phyloP scores from a whole-genome alignment of 1,140 invertebrate species.

The Trichogramma pretiosum region DNA sequence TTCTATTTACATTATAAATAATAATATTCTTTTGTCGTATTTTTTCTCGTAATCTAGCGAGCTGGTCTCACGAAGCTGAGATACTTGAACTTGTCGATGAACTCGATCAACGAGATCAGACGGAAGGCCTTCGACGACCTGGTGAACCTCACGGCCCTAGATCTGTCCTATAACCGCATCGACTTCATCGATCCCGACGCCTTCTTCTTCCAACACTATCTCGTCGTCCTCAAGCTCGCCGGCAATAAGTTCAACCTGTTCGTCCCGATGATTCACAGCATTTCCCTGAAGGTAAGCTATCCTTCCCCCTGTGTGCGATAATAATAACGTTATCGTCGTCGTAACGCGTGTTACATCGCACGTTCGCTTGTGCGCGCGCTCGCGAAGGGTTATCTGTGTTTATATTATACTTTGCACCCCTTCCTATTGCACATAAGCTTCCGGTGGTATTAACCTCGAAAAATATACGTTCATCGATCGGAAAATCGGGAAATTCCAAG shows the following conservation, averaged over 20 bases:
- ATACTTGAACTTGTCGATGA: conserved; percentile 36
- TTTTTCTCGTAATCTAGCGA: too few species aligned
- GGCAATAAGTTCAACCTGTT: conserved; percentile 34
- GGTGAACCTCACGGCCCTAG: conserved; percentile 29
- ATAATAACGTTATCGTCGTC: too few species aligned
- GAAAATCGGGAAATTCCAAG: too few species aligned
- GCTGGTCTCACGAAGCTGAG: conserved; percentile 29
- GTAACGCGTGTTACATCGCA: too few species aligned
- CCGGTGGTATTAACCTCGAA: too few species aligned
- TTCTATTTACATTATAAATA: too few species aligned
- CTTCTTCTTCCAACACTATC: conserved; percentile 26
- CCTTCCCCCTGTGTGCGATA: background rate
- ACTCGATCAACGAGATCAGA: conserved; percentile 34
- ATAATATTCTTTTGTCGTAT: too few species aligned
- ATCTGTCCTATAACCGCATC: conserved; percentile 36
- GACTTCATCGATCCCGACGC: conserved; percentile 28
- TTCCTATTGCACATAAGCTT: too few species aligned
- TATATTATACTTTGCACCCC: background rate
- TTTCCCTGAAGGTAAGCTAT: conserved; percentile 27
- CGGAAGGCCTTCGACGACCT: conserved; percentile 30
- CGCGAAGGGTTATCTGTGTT: too few species aligned
- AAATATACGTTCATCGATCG: too few species aligned
- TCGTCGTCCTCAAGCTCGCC: conserved; percentile 30
- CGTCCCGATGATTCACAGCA: conserved; percentile 28
- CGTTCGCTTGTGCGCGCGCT: too few species aligned